Evolutionary conservation across 2,797 vertebrate species (phyloP), one percentile per base, ranked within the genome.

Genomic region (Hoplostethus atlanticus): DNA sequence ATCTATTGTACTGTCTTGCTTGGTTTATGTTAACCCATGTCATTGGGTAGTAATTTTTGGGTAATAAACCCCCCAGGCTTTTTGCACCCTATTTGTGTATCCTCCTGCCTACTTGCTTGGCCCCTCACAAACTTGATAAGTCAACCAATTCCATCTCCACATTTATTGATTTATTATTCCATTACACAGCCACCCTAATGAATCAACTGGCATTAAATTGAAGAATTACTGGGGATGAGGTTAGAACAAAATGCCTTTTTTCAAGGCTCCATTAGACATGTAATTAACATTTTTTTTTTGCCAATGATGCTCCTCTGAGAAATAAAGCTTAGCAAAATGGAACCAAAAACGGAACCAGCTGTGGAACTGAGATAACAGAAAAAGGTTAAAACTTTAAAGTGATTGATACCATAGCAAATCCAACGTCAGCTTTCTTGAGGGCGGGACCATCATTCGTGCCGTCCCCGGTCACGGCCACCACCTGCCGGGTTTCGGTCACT

Each of bases 391-490:
- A 17, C 48, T 6, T 44, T 3, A 2, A 61, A 54, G 5, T 44
- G 4, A 16, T n/a, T 16, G 79, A 73, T 96, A 99, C 98, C 98
- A 99, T 99, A 72, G 98, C 98, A 72, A 99, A 99, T 48, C 98
- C 98, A 0, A 99, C 98, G 0, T 99, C 98, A 0, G 98, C 98
- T 85, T 99, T 99, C 94, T 99, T 99, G 79, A 99, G 93, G 48
- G 98, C 98, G 0, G 97, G 98, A 25, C 98, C 98, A 0, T 99
- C 98, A 0, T 99, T 99, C 75, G 98, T 99, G 6, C 98, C 98
- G 0, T 99, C 98, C 64, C 98, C 98, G 0, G 98, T 99, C 91
- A 99, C 98, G 0, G 98, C 98, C 83, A 99, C 98, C 87, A 99
- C 98, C 93, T 99, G 97, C 67, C 97, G 94, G 54, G 93, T 96